phyloP scores from a whole-genome alignment of 2,888 invertebrate species.

The Ormyrus pomaceus region DNA sequence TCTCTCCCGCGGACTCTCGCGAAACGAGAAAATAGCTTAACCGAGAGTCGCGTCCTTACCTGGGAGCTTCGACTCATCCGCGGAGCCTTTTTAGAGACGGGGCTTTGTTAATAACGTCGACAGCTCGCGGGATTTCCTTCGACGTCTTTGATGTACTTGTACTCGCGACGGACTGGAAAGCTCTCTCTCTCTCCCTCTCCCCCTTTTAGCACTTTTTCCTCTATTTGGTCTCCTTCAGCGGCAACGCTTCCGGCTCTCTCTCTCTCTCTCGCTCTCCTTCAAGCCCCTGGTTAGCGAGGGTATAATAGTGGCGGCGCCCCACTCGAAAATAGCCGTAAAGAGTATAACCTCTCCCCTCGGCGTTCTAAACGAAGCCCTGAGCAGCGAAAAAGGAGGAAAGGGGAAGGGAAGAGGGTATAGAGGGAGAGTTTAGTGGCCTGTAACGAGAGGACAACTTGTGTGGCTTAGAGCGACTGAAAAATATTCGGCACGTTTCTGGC shows the following conservation, averaged over 20 bases:
- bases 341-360: constrained; percentile 63
- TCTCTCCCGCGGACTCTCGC: too few species aligned
- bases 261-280: background rate
- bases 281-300: background rate
- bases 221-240: background rate
- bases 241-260: constrained; percentile 1
- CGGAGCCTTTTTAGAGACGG: background rate
- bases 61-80: background rate
- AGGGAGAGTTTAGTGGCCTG: constrained; percentile 59
- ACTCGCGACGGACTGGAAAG: background rate
- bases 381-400: constrained; percentile 59
- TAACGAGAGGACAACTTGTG: constrained; percentile 6
- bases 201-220: background rate
- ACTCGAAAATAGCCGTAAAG: constrained; percentile 63
- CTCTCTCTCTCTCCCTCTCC: background rate
- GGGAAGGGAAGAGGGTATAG: constrained; percentile 3
- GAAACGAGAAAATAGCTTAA: constrained; percentile 7
- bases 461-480: too few species aligned
- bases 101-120: constrained; percentile 16
- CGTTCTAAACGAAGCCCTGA: constrained; percentile 69
- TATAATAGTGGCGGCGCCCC: background rate
- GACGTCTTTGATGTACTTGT: constrained; percentile 9
- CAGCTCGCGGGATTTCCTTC: constrained; percentile 3
- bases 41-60: background rate
- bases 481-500: too few species aligned